These are phyloP conservation scores for Hirtodrosophila alboralis DNA, from an alignment of 2,888 invertebrate species.

Conservation along the genomic window DNA sequence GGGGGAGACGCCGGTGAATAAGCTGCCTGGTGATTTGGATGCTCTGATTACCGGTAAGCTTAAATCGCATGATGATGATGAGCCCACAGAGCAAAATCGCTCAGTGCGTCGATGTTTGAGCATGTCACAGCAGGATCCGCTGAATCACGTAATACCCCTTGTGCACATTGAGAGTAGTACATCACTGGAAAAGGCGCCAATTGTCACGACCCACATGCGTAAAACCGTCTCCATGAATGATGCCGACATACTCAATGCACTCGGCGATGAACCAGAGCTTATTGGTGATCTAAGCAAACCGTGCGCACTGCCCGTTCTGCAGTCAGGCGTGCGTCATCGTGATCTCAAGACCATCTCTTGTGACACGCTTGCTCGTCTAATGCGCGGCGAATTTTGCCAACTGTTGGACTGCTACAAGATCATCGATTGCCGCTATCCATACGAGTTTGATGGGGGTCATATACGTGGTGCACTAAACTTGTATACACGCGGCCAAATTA, in stretches of 20 bases:
- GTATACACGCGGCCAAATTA: conserved; percentile 91
- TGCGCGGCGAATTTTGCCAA: conserved; percentile 88
- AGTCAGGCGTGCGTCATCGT: conserved; percentile 87
- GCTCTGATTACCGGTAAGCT: conserved; percentile 86
- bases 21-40: conserved; percentile 86
- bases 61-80: conserved; percentile 63
- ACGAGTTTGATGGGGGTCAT: conserved; percentile 96
- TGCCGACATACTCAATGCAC: conserved; percentile 88
- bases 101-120: conserved; percentile 84
- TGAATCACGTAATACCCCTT: conserved; percentile 4
- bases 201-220: conserved; percentile 84
- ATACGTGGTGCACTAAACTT: conserved; percentile 92
- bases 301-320: conserved; percentile 89
- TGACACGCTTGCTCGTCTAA: conserved; percentile 89
- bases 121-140: conserved; percentile 80
- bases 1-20: conserved; percentile 15
- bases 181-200: conserved; percentile 31
- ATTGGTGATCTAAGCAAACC: conserved; percentile 93
- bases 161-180: conserved; percentile 46
- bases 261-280: conserved; percentile 89
- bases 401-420: conserved; percentile 88
- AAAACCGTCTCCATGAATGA: conserved; percentile 91
- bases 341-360: conserved; percentile 92
- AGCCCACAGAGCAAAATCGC: conserved; percentile 67
- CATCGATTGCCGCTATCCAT: conserved; percentile 97